Percentiles rank a stretch among this genome's conserved stretches.
phyloP scores from a whole-genome alignment of 2,888 invertebrate species.

The Eurytoma californica region DNA sequence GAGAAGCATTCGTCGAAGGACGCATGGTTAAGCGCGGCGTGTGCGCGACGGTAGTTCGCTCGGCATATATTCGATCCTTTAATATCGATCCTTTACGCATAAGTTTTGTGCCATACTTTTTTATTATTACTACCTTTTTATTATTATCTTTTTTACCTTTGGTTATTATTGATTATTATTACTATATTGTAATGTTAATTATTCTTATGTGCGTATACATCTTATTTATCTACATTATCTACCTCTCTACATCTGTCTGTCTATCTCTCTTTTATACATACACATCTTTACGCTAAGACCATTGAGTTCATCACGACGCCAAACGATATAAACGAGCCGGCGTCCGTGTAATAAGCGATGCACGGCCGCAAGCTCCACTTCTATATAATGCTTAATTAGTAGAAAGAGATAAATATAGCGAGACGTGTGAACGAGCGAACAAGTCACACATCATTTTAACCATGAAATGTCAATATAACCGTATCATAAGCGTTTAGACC shows the following conservation, averaged over 20 bases:
- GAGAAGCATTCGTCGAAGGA: neutral
- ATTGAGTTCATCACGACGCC: conserved; percentile 49
- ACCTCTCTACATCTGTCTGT: conserved; percentile 54
- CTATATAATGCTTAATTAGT: neutral
- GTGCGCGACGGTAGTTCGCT: conserved; percentile 65
- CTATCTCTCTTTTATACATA: conserved; percentile 54
- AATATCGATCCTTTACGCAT: conserved; percentile 49
- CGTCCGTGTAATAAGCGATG: conserved; percentile 20
- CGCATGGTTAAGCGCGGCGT: conserved; percentile 69
- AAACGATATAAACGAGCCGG: conserved; percentile 35
- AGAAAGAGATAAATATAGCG: neutral
- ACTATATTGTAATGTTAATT: conserved; percentile 34
- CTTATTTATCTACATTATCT: conserved; percentile 49
- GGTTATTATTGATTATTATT: conserved; percentile 13
- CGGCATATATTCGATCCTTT: conserved; percentile 52
- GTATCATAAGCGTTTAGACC: conserved; percentile 17
- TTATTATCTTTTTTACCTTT: conserved; percentile 24
- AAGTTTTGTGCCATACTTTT: conserved; percentile 25
- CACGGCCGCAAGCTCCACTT: conserved; percentile 10
- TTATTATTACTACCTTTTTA: conserved; percentile 8
- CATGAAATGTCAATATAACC: conserved; percentile 10
- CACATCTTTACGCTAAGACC: conserved; percentile 46
- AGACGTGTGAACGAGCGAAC: conserved; percentile 40
- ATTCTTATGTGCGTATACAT: conserved; percentile 26
- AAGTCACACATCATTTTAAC: conserved; percentile 31